Percentiles rank a stretch among this genome's conserved stretches.
Evolutionary conservation across 2,888 invertebrate genomes (phyloP).

Genomic region (Elegia similella): DNA sequence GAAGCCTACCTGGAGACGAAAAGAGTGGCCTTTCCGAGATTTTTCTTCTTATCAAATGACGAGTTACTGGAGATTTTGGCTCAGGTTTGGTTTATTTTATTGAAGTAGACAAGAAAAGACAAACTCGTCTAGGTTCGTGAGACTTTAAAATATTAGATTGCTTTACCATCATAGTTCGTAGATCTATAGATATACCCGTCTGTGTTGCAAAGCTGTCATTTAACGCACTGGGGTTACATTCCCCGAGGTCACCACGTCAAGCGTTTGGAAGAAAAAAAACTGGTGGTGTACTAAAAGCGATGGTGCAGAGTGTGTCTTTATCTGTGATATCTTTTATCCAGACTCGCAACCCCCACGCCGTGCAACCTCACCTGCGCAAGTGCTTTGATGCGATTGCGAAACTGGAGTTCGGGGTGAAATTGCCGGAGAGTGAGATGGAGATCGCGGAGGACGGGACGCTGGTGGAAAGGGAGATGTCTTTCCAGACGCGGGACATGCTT

Average conservation of each 20-base stretch:
- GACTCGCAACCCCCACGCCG: conserved; percentile 93
- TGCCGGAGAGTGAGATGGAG: conserved; percentile 76
- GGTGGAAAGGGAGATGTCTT: conserved; percentile 70
- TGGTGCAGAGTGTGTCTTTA: too few relatives aligned
- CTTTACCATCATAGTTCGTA: too few relatives aligned
- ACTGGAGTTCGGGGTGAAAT: conserved; percentile 87
- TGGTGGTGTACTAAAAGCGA: too few relatives aligned
- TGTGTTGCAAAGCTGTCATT: too few relatives aligned
- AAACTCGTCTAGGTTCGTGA: too few relatives aligned
- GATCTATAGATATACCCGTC: too few relatives aligned
- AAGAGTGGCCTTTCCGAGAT: conserved; percentile 92
- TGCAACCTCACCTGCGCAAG: conserved; percentile 94
- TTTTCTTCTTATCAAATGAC: conserved; percentile 95
- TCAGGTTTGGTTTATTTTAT: conserved; percentile 77
- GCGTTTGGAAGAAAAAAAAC: too few relatives aligned
- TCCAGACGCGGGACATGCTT: conserved; percentile 59
- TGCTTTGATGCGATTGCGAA: conserved; percentile 93
- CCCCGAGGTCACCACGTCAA: too few relatives aligned
- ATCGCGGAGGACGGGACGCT: conserved; percentile 74
- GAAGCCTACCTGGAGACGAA: conserved; percentile 95
- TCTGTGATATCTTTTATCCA: conserved; percentile 35
- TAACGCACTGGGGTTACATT: too few relatives aligned
- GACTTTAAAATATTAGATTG: too few relatives aligned
- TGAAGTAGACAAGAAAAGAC: too few relatives aligned
- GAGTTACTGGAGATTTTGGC: conserved; percentile 94